Evolutionary conservation across 1,140 invertebrate species (phyloP), one percentile per base, ranked within the genome.

Genomic region (Pygmarrhopalites habei): DNA sequence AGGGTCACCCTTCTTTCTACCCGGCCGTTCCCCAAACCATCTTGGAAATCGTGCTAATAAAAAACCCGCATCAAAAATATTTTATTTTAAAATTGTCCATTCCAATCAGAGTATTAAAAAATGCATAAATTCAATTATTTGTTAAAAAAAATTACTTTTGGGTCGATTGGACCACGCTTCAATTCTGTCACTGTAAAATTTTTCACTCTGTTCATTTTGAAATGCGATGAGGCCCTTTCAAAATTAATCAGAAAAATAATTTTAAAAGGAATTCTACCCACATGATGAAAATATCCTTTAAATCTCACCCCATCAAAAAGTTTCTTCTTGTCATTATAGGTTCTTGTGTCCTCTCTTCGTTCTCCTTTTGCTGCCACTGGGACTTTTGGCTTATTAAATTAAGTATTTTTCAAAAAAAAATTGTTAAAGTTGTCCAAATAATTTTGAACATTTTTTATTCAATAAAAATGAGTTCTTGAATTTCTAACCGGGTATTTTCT

Each of bases 291-390:
- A n/a, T n/a, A n/a, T n/a, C n/a, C n/a, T n/a, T n/a, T n/a, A n/a
- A n/a, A n/a, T n/a, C 84, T 92, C 90, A 94, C 92, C 78, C 92
- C 92, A 79, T 94, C 88, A 79, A 95, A 96, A 67, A 96, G 82
- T 73, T 90, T 88, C 82, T 94, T 93, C 82, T 95, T 94, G 81
- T 97, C 92, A 69, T 88, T 89, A 75, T 95, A 98, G 68, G 92
- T 92, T 81, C 95, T 86, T 77, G 93, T 94, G 81, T 99, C 95
- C 58, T 95, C 95, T 79, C 95, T 90, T 78, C 95, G 84, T 80
- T 99, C 95, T 81, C 96, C 98, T 85, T 98, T 98, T 79, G 93
- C 97, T 77, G 93, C 93, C 73, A 97, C 90, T 84, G 94, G 91
- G 77, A 99, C 93, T 84, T 98, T 98, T 73, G 95, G 94, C 93